These are phyloP conservation scores for Oreortyx pictus DNA, from an alignment of 2,797 vertebrate genomes.

Conservation along the genomic window DNA sequence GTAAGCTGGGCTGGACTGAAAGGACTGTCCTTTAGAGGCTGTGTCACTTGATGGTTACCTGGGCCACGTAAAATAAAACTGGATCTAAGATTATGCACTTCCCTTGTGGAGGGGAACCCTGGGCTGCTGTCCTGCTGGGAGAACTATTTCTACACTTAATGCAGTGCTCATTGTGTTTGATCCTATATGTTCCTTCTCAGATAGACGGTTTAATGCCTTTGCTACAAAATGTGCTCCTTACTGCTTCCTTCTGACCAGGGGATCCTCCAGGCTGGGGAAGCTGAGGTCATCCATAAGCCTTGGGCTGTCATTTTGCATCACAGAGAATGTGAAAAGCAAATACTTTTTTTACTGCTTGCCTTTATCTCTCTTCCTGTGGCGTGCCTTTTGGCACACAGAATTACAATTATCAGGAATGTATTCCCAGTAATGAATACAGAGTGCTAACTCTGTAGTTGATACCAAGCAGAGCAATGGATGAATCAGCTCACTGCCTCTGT, in stretches of 20 bases:
- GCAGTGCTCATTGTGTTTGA: accelerated
- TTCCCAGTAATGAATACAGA: background rate
- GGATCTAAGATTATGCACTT: background rate
- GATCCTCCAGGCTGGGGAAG: background rate
- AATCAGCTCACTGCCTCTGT: background rate
- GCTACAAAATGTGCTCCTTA: background rate
- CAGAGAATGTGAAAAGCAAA: background rate
- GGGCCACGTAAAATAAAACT: background rate
- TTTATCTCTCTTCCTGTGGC: background rate
- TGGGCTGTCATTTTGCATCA: background rate
- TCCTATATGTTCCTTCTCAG: background rate
- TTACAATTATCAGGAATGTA: background rate
- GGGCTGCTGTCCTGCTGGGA: background rate
- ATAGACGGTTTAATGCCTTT: background rate
- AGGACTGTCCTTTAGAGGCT: background rate
- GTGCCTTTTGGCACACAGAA: background rate
- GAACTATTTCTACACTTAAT: background rate
- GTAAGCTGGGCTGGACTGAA: background rate
- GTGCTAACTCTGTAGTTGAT: background rate
- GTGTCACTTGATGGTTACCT: background rate
- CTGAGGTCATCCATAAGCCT: background rate
- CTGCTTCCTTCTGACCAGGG: background rate
- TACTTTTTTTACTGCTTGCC: background rate
- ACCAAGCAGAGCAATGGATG: background rate
- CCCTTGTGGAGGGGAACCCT: background rate